Conservation (phyloP, 2,888 invertebrate species). For the Hedychridium roseum region DNA sequence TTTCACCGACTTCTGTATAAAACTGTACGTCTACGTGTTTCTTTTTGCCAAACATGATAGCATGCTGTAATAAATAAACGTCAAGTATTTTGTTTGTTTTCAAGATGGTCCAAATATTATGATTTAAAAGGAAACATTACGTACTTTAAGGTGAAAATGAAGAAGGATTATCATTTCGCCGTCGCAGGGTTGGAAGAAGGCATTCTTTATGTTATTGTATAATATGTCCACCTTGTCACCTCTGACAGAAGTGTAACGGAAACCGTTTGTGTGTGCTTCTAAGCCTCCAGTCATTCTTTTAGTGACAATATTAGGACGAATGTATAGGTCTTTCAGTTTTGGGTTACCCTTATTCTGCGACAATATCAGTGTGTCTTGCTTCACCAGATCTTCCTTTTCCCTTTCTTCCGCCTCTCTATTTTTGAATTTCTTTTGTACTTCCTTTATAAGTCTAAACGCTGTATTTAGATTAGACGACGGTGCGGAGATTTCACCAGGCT, state of each 20-base stretch:
- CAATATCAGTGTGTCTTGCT: conserved; percentile 94
- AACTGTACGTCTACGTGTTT: conserved; percentile 99
- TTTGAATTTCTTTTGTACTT: conserved; percentile 98
- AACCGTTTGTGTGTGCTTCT: conserved; percentile 96
- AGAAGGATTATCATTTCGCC: conserved; percentile 99
- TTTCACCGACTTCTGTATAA: conserved; percentile 99
- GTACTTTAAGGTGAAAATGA: conserved; percentile 94
- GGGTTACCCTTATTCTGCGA: conserved; percentile 98
- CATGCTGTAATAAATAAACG: conserved; percentile 71
- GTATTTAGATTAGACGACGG: conserved; percentile 96
- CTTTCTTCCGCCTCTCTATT: conserved; percentile 98
- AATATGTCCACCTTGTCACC: conserved; percentile 99
- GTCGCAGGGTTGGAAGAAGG: conserved; percentile 99
- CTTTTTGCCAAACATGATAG: conserved; percentile 99
- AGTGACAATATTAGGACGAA: conserved; percentile 98
- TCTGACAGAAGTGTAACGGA: conserved; percentile 97
- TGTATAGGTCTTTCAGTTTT: conserved; percentile 95
- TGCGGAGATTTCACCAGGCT: conserved; percentile 93
- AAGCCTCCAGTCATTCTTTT: conserved; percentile 89
- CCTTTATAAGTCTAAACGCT: conserved; percentile 97
- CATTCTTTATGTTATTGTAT: conserved; percentile 99
- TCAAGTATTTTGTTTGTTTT: neutral
- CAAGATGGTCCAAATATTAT: neutral
- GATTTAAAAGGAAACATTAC: conserved; percentile 10
- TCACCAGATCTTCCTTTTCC: conserved; percentile 98